Percentiles rank a stretch among this genome's conserved stretches.
Conservation (phyloP, 2,888 invertebrate genomes). For the Melangyna quadrimaculata region DNA sequence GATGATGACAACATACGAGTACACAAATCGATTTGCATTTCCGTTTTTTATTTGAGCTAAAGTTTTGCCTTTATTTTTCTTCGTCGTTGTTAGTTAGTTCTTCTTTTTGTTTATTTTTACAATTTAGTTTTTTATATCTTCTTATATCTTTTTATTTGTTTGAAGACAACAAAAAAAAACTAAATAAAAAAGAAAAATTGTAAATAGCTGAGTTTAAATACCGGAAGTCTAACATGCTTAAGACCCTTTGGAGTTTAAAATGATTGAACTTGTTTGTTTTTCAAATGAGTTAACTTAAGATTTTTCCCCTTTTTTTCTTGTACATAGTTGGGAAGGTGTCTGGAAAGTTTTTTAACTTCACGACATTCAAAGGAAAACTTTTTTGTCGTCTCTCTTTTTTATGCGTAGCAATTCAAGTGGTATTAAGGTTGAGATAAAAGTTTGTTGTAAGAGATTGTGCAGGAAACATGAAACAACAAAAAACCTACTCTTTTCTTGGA, state of each 20-base stretch:
- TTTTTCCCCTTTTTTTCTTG: background rate
- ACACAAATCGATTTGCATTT: slow-evolving; percentile 71
- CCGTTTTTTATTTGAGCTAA: slow-evolving; percentile 51
- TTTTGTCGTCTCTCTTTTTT: background rate
- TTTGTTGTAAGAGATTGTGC: slow-evolving; percentile 5
- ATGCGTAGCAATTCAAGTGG: slow-evolving; percentile 6
- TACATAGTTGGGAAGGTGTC: slow-evolving; percentile 26
- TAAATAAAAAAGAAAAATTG: slow-evolving; percentile 9
- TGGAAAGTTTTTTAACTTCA: slow-evolving; percentile 43
- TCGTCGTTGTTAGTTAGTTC: slow-evolving; percentile 18
- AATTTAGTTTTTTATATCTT: background rate
- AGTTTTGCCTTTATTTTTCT: slow-evolving; percentile 53
- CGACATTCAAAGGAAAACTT: background rate
- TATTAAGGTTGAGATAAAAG: slow-evolving; percentile 35
- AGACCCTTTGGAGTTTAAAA: slow-evolving; percentile 45
- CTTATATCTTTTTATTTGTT: background rate
- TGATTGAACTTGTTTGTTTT: slow-evolving; percentile 38
- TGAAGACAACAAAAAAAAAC: background rate
- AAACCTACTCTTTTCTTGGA: background rate
- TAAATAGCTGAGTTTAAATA: slow-evolving; percentile 42
- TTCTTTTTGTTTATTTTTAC: slow-evolving; percentile 2
- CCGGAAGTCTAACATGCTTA: slow-evolving; percentile 63
- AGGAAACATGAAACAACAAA: background rate
- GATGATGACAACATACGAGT: slow-evolving; percentile 30
- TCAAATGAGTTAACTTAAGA: slow-evolving; percentile 9